Evolutionary conservation across 2,113 vertebrate species (phyloP), one percentile per base, ranked within the genome.

Genomic region (Saguinus imperator): DNA sequence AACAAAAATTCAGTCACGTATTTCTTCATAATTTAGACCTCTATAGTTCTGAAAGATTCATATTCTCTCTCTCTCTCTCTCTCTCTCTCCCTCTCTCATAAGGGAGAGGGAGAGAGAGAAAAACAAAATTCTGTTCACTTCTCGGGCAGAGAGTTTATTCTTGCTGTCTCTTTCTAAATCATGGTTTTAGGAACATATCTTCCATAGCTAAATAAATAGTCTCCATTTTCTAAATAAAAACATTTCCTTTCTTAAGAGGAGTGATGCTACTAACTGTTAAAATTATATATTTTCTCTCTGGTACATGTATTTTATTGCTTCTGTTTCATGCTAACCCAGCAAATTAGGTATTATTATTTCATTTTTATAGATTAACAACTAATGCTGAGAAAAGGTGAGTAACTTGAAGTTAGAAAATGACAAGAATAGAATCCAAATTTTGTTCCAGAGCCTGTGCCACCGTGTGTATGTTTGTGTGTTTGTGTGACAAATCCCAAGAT

Each of bases 121-220:
- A 57, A 37, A 80, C 14, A 84, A 83, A 76, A 84, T 40, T 73
- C 2, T 76, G 61, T 35, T 82, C 25, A 76, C 6, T 86, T 91
- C 9, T 72, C 17, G 84, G 48, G 6, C 25, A 96, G 29, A 68
- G 37, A 79, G 40, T 2, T 75, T 66, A 45, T 45, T 95, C 7
- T 77, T 96, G n/a, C 25, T 57, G 18, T 55, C 83, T 64, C 20
- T 87, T 97, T 52, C 20, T 61, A 87, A 92, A 79, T n/a, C 37
- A 48, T 87, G 9, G 20, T 52, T 94, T 85, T 11, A 75, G 37
- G 17, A 68, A 13, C 16, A 57, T 85, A 92, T 68, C 6, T 95
- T 72, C 4, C 32, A 50, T n/a, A 86, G 20, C 25, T 90, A 87
- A 68, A 55, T 81, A 83, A 48, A 50, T 21, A 89, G 2, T 16